Conservation (phyloP, 2,113 vertebrate species). For the Crotalus horridus region DNA sequence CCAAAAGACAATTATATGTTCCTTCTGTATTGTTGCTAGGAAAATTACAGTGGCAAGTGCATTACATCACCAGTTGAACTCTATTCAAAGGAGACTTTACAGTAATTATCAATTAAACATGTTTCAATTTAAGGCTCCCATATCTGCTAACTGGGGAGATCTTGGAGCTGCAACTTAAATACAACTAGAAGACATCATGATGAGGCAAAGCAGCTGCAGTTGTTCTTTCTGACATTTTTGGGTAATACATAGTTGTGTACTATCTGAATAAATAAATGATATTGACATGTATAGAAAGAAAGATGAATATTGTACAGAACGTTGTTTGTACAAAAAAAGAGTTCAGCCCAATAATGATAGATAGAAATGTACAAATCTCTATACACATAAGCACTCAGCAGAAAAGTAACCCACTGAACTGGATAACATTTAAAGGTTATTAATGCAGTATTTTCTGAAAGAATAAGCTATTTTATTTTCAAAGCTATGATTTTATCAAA, state of each 20-base stretch:
- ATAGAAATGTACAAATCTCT: not conserved
- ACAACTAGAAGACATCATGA: not conserved
- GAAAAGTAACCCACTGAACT: not conserved
- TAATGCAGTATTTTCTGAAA: conserved; percentile 7
- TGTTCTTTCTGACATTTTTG: not conserved
- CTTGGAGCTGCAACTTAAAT: not conserved
- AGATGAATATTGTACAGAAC: not conserved
- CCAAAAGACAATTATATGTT: not conserved
- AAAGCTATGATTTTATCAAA: conserved; percentile 13
- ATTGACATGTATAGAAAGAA: not conserved
- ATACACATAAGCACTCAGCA: not conserved
- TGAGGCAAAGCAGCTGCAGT: not conserved
- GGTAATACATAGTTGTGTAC: not conserved
- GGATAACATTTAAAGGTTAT: not conserved
- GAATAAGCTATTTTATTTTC: not conserved
- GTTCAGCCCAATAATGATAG: not conserved
- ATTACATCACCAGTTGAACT: not conserved
- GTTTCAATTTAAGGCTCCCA: not conserved
- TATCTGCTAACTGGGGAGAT: not conserved
- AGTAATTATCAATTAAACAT: not conserved
- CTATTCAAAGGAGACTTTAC: not conserved
- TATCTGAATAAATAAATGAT: not conserved
- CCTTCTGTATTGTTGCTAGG: not conserved
- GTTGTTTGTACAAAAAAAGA: not conserved
- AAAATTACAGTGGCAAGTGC: not conserved